Evolutionary conservation across 2,888 invertebrate genomes (phyloP), one percentile per base, ranked within the genome.

Genomic region (Drosophila acutilabella): DNA sequence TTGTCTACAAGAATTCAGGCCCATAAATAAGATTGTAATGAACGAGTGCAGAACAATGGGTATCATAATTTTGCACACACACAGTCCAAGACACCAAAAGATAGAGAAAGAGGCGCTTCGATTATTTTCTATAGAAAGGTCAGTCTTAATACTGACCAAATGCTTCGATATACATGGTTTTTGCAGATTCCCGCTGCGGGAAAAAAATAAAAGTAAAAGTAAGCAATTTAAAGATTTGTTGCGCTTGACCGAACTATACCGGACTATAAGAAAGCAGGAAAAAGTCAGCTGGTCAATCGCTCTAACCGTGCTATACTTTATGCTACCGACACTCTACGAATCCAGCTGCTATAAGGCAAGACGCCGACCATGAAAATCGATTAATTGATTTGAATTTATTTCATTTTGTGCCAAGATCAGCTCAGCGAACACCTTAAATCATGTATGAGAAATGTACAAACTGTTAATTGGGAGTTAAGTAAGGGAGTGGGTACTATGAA

Each of bases 1-100:
- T 48, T 48, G 66, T n/a, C 52, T 30, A 30, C 8, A 26, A n/a
- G 38, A 13, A 13, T 16, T 30, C 61, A 58, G 23, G 62, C 70
- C 82, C 80, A 82, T 82, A 85, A 82, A 89, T 89, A 89, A 89
- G 88, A 89, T 79, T 88, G 86, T 83, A 89, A 89, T 89, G 72
- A 73, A 74, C 60, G 60, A 50, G 56, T 50, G 38, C 44, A 68
- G 70, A 77, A 87, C 88, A 88, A 87, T 83, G 76, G 78, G 53
- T 62, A 74, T 83, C 78, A 87, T 88, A 88, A 87, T 80, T 81
- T 79, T 62, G 81, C 75, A 71, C 74, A 68, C 51, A 36, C 11
- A 36, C 13, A 36, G 36, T 1, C 13, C 13, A 13, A 36, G 36
- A 36, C 13, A 36, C 13, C 4, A 8, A 11, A 13, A 36, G 36